phyloP scores from a whole-genome alignment of 2,888 invertebrate genomes.

The Agrochola lota region DNA sequence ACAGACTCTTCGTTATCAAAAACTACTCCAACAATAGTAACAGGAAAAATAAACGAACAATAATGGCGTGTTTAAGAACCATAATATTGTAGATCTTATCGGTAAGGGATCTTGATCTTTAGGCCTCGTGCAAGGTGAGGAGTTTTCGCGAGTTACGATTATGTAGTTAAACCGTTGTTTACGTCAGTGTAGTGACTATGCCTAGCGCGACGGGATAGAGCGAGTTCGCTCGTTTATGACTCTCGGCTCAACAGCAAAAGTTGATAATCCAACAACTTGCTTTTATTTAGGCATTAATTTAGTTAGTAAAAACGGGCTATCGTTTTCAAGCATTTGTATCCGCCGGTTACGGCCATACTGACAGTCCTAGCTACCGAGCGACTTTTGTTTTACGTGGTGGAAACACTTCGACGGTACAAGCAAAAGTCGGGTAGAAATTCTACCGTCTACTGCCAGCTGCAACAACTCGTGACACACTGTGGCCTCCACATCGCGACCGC shows the following conservation, averaged over 20 bases:
- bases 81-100: slow-evolving; percentile 52
- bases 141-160: not conserved
- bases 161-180: no score
- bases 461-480: not conserved
- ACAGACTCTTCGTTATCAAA: slow-evolving; percentile 25
- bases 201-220: no score
- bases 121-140: slow-evolving; percentile 10
- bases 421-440: no score
- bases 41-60: slow-evolving; percentile 51
- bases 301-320: no score
- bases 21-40: slow-evolving; percentile 33
- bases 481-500: not conserved
- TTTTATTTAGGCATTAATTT: no score
- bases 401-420: no score
- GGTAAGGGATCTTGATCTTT: slow-evolving; percentile 43
- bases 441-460: not conserved
- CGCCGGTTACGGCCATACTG: not conserved
- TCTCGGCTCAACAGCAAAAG: no score
- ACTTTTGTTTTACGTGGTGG: not conserved
- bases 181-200: no score
- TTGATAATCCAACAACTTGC: no score
- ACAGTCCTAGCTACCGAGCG: not conserved
- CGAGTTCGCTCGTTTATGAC: no score
- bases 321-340: no score
- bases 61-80: slow-evolving; percentile 15